Conservation (phyloP, 2,888 invertebrate genomes). For the Apamea monoglypha region DNA sequence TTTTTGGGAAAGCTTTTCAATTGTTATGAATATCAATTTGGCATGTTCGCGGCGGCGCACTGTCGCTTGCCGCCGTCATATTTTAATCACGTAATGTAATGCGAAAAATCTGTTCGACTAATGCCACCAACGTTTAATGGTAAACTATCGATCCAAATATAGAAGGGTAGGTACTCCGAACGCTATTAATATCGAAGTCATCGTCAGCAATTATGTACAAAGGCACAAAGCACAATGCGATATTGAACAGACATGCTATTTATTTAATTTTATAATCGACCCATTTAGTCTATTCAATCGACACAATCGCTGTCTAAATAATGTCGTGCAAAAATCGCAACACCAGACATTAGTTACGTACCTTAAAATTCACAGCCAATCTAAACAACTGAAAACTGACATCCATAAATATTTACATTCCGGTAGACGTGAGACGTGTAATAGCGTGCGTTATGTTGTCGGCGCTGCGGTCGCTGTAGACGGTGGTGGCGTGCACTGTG, state of each 20-base stretch:
- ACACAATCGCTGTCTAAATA: conserved; percentile 67
- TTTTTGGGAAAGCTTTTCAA: conserved; percentile 56
- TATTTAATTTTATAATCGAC: conserved; percentile 76
- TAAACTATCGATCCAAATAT: conserved; percentile 88
- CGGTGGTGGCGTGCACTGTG: conserved; percentile 71
- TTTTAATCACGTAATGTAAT: conserved; percentile 83
- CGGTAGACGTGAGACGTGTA: conserved; percentile 84
- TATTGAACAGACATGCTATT: conserved; percentile 84
- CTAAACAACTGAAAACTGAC: conserved; percentile 90
- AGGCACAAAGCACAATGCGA: conserved; percentile 84
- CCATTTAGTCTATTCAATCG: conserved; percentile 66
- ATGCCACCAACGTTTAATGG: conserved; percentile 82
- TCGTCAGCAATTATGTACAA: conserved; percentile 84
- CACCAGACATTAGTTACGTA: conserved; percentile 86
- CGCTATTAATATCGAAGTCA: conserved; percentile 85
- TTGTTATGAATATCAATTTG: conserved; percentile 75
- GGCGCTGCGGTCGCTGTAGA: conserved; percentile 74
- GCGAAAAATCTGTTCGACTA: conserved; percentile 85
- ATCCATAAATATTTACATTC: conserved; percentile 90
- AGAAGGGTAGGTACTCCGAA: conserved; percentile 85
- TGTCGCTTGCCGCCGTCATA: conserved; percentile 76
- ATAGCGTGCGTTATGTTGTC: conserved; percentile 82
- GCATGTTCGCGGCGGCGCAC: conserved; percentile 82
- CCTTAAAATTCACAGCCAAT: conserved; percentile 90
- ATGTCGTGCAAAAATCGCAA: conserved; percentile 84